These are phyloP conservation scores for Radopholus similis DNA, from an alignment of 1,140 invertebrate genomes.

Conservation along the genomic window DNA sequence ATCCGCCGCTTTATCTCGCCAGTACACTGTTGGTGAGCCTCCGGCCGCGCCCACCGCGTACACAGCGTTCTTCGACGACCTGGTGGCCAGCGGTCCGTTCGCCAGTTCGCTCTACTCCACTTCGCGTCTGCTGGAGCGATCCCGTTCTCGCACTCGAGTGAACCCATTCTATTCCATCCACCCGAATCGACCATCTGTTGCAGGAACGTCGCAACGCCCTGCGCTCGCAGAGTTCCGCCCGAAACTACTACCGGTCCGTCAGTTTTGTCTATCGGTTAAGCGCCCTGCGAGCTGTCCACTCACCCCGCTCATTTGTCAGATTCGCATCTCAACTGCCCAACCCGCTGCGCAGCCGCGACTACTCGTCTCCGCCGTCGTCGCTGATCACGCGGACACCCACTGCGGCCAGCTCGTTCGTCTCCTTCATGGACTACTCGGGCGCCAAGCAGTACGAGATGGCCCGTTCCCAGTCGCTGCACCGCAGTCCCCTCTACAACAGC, in stretches of 20 bases:
- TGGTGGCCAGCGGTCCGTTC: constrained; percentile 52
- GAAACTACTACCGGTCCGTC: constrained; percentile 50
- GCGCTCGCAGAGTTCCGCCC: constrained; percentile 49
- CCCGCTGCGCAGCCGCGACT: constrained; percentile 54
- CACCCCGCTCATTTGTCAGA: constrained; percentile 41
- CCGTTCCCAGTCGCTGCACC: constrained; percentile 39
- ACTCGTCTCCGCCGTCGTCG: constrained; percentile 51
- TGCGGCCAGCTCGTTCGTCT: constrained; percentile 52
- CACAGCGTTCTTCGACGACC: constrained; percentile 55
- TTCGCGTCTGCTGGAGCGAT: constrained; percentile 53
- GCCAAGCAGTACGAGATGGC: constrained; percentile 55
- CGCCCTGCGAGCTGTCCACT: not conserved
- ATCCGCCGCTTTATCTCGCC: not conserved
- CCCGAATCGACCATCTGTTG: not conserved
- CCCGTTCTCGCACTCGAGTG: constrained; percentile 55
- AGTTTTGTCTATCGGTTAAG: constrained; percentile 8
- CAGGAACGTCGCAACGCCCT: constrained; percentile 52
- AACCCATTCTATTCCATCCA: not conserved
- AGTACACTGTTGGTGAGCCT: constrained; percentile 40
- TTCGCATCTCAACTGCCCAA: constrained; percentile 50
- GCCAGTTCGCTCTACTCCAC: constrained; percentile 53
- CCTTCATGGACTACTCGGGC: constrained; percentile 56
- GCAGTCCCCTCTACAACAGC: constrained; percentile 52
- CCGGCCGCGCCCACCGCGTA: constrained; percentile 45
- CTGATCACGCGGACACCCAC: constrained; percentile 50